phyloP scores from a whole-genome alignment of 2,797 vertebrate genomes.

The Urosaurus nigricauda region DNA sequence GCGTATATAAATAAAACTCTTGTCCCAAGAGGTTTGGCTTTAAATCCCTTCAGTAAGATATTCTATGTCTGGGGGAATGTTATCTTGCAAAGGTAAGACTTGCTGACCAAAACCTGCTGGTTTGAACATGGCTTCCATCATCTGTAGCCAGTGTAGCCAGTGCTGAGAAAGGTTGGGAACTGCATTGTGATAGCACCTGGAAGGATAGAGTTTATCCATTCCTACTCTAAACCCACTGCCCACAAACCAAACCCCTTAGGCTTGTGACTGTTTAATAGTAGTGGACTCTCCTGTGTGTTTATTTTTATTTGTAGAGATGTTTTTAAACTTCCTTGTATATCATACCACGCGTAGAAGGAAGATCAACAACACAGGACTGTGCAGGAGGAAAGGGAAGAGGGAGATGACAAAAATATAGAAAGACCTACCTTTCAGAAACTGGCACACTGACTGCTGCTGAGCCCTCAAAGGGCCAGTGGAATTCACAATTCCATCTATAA shows the following conservation, averaged over 20 bases:
- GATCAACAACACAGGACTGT: not conserved
- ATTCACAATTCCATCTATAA: constrained; percentile 21
- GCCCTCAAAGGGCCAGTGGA: rapidly evolving
- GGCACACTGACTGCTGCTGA: not conserved
- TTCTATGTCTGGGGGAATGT: constrained; percentile 77
- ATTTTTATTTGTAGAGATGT: too few relatives aligned
- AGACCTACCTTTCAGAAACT: not conserved
- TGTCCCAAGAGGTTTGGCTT: constrained; percentile 60
- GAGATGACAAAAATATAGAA: not conserved
- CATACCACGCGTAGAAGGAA: not conserved
- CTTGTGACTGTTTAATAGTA: too few relatives aligned
- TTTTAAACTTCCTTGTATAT: too few relatives aligned
- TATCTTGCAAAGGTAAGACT: constrained; percentile 70
- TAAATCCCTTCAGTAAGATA: constrained; percentile 57
- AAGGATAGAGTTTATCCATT: too few relatives aligned
- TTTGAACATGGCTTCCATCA: not conserved
- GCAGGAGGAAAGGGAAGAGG: too few relatives aligned
- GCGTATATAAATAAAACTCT: not conserved
- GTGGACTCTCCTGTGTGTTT: too few relatives aligned
- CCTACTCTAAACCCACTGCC: too few relatives aligned
- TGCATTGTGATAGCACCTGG: too few relatives aligned
- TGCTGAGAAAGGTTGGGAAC: too few relatives aligned
- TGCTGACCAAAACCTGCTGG: not conserved
- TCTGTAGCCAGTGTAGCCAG: too few relatives aligned
- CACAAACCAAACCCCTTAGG: too few relatives aligned